Evolutionary conservation across 1,140 invertebrate genomes (phyloP), one percentile per base, ranked within the genome.

Genomic region (Heliconius himera): DNA sequence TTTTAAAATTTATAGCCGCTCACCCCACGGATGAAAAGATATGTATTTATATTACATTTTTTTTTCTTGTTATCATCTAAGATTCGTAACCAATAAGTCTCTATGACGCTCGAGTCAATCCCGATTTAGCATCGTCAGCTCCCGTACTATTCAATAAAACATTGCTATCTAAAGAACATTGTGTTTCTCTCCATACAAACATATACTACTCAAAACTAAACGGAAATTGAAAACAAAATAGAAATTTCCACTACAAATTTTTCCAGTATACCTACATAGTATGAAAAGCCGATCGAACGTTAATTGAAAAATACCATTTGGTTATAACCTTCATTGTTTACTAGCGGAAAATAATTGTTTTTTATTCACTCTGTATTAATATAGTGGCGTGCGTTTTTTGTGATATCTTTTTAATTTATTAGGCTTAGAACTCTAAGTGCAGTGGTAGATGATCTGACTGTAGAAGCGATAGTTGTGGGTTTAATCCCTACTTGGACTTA

Each of bases 301-400:
- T 82, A 76, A 82, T 80, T 82, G 75, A 82, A 82, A 82, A 82
- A 79, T 77, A 80, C 73, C 56, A 38, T 79, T 82, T 79, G 73
- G 73, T 60, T 73, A 72, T 46, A 46, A 20, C 22, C 11, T 78
- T 78, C 60, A 74, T 78, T 74, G 74, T 76, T 76, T 70, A 76
- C 60, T 66, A 66, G 60, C 60, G 60, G n/a, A 26, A 66, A 66
- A 66, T 66, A 66, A 66, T 66, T 66, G 60, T 66, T 66, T 66
- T 66, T 66, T 66, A 66, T 66, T 66, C 60, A 29, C 22, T 22
- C 1, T 22, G 22, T 66, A 29, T 66, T 66, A 66, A 66, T 66
- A 66, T 66, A 66, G 22, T 66, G 22, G 22, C 22, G 22, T 26
- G 60, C 26, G 3, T 66, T 66, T 36, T 66, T 29, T 66, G 54